Percentiles rank a stretch among this genome's conserved stretches.
These are phyloP conservation scores for Cirrhinus molitorella DNA, from an alignment of 2,797 vertebrate genomes.

Conservation along the genomic window DNA sequence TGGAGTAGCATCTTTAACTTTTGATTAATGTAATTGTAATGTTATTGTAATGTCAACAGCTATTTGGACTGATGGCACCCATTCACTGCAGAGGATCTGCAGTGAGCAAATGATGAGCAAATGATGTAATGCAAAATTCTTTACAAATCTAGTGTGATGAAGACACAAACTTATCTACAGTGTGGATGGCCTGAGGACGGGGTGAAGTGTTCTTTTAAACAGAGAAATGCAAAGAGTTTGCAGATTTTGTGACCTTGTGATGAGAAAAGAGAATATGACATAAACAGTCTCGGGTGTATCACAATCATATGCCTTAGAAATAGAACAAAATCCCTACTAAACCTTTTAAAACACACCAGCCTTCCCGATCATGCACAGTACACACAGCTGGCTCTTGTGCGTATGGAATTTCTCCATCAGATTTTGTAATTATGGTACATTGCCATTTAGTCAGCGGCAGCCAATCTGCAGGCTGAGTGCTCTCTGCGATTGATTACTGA, in stretches of 20 bases:
- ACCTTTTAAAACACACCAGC: constrained; percentile 12
- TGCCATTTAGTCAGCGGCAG: constrained; percentile 56
- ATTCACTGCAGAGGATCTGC: neutral
- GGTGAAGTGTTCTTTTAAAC: neutral
- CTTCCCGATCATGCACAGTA: neutral
- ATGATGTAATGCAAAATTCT: neutral
- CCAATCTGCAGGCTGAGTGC: constrained; percentile 58
- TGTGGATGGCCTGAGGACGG: neutral
- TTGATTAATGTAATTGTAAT: neutral
- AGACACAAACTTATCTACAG: neutral
- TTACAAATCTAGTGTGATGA: neutral
- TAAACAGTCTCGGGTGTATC: neutral
- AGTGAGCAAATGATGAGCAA: neutral
- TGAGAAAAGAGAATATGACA: neutral
- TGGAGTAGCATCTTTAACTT: neutral
- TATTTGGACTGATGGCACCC: neutral
- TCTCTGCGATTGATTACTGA: constrained; percentile 61
- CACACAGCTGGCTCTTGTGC: constrained; percentile 40
- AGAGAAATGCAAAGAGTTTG: neutral
- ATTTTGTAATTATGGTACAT: constrained; percentile 59
- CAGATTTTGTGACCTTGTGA: neutral
- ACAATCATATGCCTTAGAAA: neutral
- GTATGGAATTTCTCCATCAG: constrained; percentile 53
- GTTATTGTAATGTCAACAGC: neutral
- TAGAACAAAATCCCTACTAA: neutral